Percentiles rank a stretch among this genome's conserved stretches.
These are phyloP conservation scores for Epinotia demarniana DNA, from an alignment of 2,888 invertebrate species.

Conservation along the genomic window DNA sequence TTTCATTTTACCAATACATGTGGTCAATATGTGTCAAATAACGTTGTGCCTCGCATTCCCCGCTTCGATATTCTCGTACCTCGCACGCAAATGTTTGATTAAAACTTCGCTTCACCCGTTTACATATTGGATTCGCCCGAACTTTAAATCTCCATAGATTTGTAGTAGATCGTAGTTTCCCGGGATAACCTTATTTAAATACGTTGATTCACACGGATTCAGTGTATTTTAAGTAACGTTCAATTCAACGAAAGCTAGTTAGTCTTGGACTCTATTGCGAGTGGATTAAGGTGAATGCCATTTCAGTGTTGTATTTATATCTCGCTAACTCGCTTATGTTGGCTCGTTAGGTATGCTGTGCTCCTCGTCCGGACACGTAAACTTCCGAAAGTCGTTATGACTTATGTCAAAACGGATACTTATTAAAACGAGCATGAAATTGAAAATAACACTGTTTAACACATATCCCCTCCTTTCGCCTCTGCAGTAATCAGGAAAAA, in stretches of 20 bases:
- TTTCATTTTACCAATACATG: too few relatives aligned
- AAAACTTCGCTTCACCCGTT: slow-evolving; percentile 3
- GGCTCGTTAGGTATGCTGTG: too few relatives aligned
- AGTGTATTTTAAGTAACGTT: not conserved
- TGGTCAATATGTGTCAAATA: not conserved
- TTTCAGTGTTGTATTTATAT: too few relatives aligned
- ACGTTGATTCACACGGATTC: not conserved
- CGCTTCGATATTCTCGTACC: not conserved
- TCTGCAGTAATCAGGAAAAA: too few relatives aligned
- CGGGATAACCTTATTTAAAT: not conserved
- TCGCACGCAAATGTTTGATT: not conserved
- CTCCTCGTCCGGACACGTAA: too few relatives aligned
- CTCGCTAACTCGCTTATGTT: too few relatives aligned
- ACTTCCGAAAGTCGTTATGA: too few relatives aligned
- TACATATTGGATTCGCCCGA: not conserved
- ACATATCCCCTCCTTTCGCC: too few relatives aligned
- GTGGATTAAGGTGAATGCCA: not conserved
- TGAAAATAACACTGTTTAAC: too few relatives aligned
- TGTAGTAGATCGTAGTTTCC: not conserved
- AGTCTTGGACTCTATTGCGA: not conserved
- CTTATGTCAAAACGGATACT: too few relatives aligned
- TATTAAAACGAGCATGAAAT: too few relatives aligned
- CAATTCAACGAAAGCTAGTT: not conserved
- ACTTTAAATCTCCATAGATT: slow-evolving; percentile 6
- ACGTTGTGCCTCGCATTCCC: not conserved